phyloP scores from a whole-genome alignment of 2,888 invertebrate genomes.

The Abrostola triplasia region DNA sequence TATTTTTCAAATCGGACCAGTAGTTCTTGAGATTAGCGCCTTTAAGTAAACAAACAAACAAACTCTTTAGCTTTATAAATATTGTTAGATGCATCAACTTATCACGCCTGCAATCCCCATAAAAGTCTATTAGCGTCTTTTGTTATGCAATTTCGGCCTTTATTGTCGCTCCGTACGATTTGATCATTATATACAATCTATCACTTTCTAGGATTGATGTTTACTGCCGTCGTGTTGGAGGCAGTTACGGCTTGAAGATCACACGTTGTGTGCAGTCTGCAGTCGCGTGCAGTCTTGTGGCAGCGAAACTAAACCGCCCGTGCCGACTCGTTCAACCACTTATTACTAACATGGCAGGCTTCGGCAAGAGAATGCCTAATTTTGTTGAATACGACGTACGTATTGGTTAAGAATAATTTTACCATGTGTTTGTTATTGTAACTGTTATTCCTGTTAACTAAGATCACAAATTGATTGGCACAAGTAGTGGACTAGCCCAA shows the following conservation, averaged over 20 bases:
- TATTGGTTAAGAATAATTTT: not conserved
- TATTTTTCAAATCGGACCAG: no score
- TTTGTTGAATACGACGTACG: conserved; percentile 82
- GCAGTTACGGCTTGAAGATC: conserved; percentile 91
- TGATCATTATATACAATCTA: not conserved
- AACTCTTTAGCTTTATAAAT: no score
- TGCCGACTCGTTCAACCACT: conserved; percentile 90
- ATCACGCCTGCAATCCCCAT: no score
- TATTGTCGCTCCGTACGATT: no score
- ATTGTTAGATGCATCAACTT: no score
- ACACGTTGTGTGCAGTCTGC: conserved; percentile 86
- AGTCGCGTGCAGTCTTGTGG: conserved; percentile 90
- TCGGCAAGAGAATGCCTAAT: conserved; percentile 86
- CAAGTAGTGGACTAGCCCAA: no score
- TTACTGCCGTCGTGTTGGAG: conserved; percentile 75
- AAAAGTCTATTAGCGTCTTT: no score
- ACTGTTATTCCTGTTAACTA: not conserved
- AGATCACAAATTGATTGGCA: no score
- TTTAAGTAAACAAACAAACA: no score
- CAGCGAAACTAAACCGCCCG: conserved; percentile 88
- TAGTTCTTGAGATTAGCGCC: no score
- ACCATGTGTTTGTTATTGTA: not conserved
- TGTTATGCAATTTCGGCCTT: no score
- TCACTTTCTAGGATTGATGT: conserved; percentile 87
- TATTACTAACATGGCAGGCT: conserved; percentile 88